A percentile compares a stretch with the other conserved stretches of the same genome.
phyloP scores from a whole-genome alignment of 1,140 invertebrate species.

The Colletes latitarsis region DNA sequence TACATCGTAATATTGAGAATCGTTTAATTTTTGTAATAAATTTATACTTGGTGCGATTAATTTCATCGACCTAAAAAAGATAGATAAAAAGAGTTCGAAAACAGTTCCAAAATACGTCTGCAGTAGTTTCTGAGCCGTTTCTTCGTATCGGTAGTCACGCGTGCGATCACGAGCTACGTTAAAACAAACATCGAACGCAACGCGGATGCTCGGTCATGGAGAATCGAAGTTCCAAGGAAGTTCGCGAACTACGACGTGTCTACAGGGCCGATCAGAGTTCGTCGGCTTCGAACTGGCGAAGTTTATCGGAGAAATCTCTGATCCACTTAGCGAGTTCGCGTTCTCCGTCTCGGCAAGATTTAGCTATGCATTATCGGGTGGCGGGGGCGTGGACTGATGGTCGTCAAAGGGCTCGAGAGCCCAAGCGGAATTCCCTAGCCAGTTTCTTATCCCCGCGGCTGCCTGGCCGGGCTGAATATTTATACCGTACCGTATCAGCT shows the following conservation, averaged over 20 bases:
- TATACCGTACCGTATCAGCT: no score
- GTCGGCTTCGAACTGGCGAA: constrained; percentile 2
- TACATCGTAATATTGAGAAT: no score
- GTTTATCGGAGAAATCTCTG: constrained; percentile 38
- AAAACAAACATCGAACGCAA: not conserved
- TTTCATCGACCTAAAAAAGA: no score
- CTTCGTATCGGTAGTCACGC: not conserved
- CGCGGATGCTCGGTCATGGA: not conserved
- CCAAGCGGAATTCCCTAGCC: not conserved
- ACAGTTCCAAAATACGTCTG: no score
- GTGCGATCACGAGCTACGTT: not conserved
- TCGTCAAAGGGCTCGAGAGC: constrained; percentile 17
- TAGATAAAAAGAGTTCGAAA: no score
- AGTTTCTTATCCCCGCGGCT: constrained; percentile 19
- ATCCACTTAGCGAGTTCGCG: constrained; percentile 36
- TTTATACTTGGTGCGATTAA: no score
- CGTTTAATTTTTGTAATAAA: no score
- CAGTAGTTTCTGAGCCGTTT: no score
- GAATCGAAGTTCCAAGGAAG: constrained; percentile 8
- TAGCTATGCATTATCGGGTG: constrained; percentile 37
- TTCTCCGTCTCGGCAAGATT: constrained; percentile 8
- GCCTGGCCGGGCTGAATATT: constrained; percentile 6
- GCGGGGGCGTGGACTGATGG: not conserved
- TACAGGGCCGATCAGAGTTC: not conserved
- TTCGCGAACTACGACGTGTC: not conserved